Base-by-base conservation (phyloP, 2,113 vertebrate genomes). In the Orycteropus afer region DNA sequence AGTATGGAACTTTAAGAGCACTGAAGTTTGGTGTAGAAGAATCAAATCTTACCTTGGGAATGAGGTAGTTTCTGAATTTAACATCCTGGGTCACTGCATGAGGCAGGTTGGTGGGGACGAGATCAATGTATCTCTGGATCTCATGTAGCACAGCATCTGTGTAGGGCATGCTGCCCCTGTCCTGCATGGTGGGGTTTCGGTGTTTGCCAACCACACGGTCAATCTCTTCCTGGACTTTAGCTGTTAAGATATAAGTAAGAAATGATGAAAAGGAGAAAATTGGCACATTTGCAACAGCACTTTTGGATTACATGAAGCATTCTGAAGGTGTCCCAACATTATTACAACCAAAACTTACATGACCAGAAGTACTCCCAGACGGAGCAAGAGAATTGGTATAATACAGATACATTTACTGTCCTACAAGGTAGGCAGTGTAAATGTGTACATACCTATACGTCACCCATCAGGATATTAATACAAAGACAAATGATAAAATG, bases 181-280 rank as follows among this genome's bases (percentile, higher is more conserved):
- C 98, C 2, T 97, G 98, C 98, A 99, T 99, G 47, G 71, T 88
- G 17, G 98, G 98, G 6, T 94, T 94, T 57, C 97, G 95, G 1
- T 98, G 80, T 90, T 51, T 96, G 93, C 98, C 98, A 37, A 99
- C 95, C 82, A 99, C 98, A 0, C 0, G 0, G 40, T 99, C 98
- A 37, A 99, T 99, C 97, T 99, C 99, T 95, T 98, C 89, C 23
- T 98, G 98, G 73, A 99, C 96, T 95, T 97, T 98, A 59, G 98
- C 99, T 99, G 94, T 74, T 15, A 78, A 65, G 76, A 84, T 25
- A 96, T 18, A 53, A 96, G 12, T 65, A 18, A 78, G 25, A 40
- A 27, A 80, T 86, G 45, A 76, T 74, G 15, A 77, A 93, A 65
- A 59, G 77, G 23, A 32, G n/a, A n/a, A n/a, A n/a, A n/a, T n/a